Conservation (phyloP, 2,888 invertebrate genomes). For the Troides helena region DNA sequence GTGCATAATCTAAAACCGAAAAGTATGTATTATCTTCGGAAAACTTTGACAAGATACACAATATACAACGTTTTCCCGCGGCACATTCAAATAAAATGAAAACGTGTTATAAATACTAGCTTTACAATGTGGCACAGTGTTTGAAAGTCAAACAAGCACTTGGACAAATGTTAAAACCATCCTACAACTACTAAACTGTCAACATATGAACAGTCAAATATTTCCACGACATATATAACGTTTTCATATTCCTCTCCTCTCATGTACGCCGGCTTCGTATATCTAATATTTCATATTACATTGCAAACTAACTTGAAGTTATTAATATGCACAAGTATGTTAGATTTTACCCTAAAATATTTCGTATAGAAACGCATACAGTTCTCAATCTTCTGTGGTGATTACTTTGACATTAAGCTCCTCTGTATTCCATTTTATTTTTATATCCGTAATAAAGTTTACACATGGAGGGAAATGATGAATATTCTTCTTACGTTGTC, state of each 20-base stretch:
- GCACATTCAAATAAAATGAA: constrained; percentile 1
- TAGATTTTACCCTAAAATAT: too few species aligned
- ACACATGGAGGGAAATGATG: too few species aligned
- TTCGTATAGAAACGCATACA: too few species aligned
- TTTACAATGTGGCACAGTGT: constrained; percentile 3
- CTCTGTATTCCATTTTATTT: too few species aligned
- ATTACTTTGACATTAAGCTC: too few species aligned
- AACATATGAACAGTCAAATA: constrained; percentile 1
- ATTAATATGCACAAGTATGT: too few species aligned
- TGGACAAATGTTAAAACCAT: constrained; percentile 14
- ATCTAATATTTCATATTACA: too few species aligned
- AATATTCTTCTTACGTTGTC: too few species aligned
- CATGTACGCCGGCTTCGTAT: too few species aligned
- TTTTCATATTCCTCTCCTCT: not conserved
- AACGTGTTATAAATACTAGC: constrained; percentile 6
- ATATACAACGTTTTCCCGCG: not conserved
- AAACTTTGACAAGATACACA: constrained; percentile 1
- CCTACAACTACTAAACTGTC: constrained; percentile 6
- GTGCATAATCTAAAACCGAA: not conserved
- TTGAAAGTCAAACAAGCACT: constrained; percentile 8
- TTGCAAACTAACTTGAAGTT: too few species aligned
- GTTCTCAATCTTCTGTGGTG: too few species aligned
- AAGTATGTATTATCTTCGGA: not conserved
- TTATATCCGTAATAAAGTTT: too few species aligned
- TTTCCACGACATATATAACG: not conserved